Conservation (phyloP, 2,797 vertebrate species). For the Champsocephalus gunnari region DNA sequence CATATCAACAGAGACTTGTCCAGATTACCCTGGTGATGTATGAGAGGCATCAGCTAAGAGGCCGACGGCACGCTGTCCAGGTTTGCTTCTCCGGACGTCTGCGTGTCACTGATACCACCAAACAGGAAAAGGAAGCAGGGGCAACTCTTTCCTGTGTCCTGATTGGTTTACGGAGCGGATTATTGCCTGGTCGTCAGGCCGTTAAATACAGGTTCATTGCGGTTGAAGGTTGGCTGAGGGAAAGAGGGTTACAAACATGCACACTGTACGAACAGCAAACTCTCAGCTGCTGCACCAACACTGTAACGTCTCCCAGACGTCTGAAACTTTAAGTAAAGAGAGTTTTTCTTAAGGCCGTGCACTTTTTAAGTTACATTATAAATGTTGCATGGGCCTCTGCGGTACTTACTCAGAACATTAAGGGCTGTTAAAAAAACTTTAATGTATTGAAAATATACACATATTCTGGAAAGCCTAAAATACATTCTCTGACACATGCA, state of each 20-base stretch:
- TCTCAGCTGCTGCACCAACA: not conserved
- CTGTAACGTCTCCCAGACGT: not conserved
- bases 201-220: slow-evolving; percentile 26
- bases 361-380: slow-evolving; percentile 58
- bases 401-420: slow-evolving; percentile 33
- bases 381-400: slow-evolving; percentile 61
- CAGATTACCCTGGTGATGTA: slow-evolving; percentile 60
- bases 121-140: slow-evolving; percentile 68
- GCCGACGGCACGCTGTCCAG: not conserved
- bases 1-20: slow-evolving; percentile 30
- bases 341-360: slow-evolving; percentile 26
- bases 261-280: not conserved
- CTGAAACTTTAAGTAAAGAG: not conserved
- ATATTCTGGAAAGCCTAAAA: not conserved
- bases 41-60: not conserved
- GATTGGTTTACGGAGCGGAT: slow-evolving; percentile 62
- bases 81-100: slow-evolving; percentile 30
- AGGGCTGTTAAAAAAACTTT: slow-evolving; percentile 25
- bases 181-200: slow-evolving; percentile 39
- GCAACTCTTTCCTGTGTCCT: slow-evolving; percentile 41
- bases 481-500: not conserved
- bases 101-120: slow-evolving; percentile 38
- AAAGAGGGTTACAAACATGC: not conserved
- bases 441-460: slow-evolving; percentile 11
- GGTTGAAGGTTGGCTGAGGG: slow-evolving; percentile 27